Conservation (phyloP, 1,140 invertebrate species). For the Scylla paramamosain region DNA sequence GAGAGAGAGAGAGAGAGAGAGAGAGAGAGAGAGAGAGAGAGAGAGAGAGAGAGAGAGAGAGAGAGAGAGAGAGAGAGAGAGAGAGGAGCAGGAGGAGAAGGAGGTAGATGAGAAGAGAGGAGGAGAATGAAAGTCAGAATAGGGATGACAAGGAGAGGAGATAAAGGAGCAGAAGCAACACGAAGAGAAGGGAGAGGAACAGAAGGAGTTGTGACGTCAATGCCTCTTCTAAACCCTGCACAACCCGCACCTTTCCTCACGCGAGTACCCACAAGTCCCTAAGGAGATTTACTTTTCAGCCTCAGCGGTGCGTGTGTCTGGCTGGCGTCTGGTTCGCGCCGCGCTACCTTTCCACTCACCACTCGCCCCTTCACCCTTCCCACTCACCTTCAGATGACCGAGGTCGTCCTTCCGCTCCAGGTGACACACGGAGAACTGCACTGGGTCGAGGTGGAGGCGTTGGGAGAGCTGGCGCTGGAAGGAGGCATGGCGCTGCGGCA, state of each 20-base stretch:
- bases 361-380: background rate
- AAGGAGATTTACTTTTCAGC: background rate
- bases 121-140: slow-evolving; percentile 25
- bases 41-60: no score
- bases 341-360: background rate
- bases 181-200: background rate
- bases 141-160: background rate
- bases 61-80: no score
- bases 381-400: slow-evolving; percentile 86
- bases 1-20: no score
- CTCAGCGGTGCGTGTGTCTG: background rate
- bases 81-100: background rate
- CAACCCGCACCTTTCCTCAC: background rate
- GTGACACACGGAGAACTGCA: slow-evolving; percentile 89
- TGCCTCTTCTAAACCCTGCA: background rate
- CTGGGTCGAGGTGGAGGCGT: slow-evolving; percentile 86
- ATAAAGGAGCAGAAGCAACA: background rate
- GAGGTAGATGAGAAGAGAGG: background rate
- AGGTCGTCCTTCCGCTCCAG: slow-evolving; percentile 84
- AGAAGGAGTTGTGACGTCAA: background rate
- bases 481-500: slow-evolving; percentile 88
- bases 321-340: background rate
- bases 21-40: no score
- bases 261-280: background rate
- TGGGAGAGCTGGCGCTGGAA: slow-evolving; percentile 90